Evolutionary conservation across 2,113 vertebrate genomes (phyloP).

Genomic region (Chaetorhynchus papuensis): DNA sequence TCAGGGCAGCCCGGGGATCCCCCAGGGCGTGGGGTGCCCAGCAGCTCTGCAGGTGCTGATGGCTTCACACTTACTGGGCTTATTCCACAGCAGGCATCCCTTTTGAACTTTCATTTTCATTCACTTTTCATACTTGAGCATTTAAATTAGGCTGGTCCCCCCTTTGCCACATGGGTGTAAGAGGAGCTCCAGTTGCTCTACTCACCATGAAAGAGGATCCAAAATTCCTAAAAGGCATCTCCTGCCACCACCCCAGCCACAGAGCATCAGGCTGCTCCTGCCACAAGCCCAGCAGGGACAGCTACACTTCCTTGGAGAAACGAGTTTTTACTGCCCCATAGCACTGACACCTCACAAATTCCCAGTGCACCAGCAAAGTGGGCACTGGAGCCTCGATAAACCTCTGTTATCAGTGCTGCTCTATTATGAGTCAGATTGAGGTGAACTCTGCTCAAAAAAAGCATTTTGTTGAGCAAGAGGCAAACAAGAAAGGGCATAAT

Average conservation of each 20-base stretch:
- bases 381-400: neutral
- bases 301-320: neutral
- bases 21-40: neutral
- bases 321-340: neutral
- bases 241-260: neutral
- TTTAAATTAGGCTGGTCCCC: neutral
- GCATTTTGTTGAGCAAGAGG: neutral
- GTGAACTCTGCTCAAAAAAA: neutral
- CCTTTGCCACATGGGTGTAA: neutral
- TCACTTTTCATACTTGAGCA: neutral
- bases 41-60: neutral
- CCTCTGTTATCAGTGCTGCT: rapidly evolving
- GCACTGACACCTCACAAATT: neutral
- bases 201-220: neutral
- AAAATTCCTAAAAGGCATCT: neutral
- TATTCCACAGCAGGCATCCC: neutral
- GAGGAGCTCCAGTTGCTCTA: neutral
- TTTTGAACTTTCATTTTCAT: neutral
- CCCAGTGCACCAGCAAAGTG: neutral
- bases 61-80: neutral
- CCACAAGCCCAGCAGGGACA: neutral
- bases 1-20: neutral
- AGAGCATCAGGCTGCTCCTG: neutral
- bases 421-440: neutral
- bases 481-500: neutral